Evolutionary conservation across 2,113 vertebrate species (phyloP).

Genomic region (Nesogale talazaci): DNA sequence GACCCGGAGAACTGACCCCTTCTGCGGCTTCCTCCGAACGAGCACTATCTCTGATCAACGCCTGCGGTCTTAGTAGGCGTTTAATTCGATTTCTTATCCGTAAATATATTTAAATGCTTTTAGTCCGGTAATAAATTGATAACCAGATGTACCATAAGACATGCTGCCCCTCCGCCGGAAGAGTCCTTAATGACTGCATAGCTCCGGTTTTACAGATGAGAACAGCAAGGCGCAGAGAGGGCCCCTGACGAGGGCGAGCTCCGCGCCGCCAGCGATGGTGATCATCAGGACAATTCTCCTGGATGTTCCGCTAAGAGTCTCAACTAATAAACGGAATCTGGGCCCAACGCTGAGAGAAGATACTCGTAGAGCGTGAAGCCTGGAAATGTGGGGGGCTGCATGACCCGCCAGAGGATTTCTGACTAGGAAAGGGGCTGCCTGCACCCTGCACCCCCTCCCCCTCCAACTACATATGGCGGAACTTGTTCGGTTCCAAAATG

Average conservation of each 20-base stretch:
- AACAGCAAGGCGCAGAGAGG: background rate
- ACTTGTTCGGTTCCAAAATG: rapidly evolving
- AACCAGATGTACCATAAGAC: background rate
- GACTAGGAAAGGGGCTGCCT: background rate
- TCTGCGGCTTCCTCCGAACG: background rate
- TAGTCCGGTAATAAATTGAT: slow-evolving; percentile 5
- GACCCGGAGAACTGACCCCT: rapidly evolving
- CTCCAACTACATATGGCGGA: background rate
- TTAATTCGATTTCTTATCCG: background rate
- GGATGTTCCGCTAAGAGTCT: background rate
- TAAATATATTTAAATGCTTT: slow-evolving; percentile 16
- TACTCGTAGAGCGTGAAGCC: background rate
- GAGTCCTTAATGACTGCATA: background rate
- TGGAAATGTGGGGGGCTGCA: background rate
- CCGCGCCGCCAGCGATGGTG: rapidly evolving
- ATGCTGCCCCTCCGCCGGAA: background rate
- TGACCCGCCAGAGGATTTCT: rapidly evolving
- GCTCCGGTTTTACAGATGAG: background rate
- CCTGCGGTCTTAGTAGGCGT: background rate
- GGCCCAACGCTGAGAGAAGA: background rate
- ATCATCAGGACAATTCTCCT: rapidly evolving
- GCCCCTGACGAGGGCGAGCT: background rate
- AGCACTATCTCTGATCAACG: background rate
- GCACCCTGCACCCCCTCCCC: no score
- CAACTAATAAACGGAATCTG: background rate